phyloP scores from a whole-genome alignment of 2,888 invertebrate genomes.

The Micoletzkya japonica region DNA sequence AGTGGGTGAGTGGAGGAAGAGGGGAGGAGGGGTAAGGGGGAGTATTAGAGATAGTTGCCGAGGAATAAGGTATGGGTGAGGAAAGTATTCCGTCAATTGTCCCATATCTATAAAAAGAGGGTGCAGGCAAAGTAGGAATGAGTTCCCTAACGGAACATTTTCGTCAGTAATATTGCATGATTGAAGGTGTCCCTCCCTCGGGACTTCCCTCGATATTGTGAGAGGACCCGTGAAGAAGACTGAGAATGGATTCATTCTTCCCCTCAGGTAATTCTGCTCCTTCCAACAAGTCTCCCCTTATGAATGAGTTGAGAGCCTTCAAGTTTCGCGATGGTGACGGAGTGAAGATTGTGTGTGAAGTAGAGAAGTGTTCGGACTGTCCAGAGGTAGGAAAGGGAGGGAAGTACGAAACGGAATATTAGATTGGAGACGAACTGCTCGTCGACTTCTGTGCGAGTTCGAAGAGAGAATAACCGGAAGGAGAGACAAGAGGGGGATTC shows the following conservation, averaged over 20 bases:
- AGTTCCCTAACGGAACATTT: too few relatives aligned
- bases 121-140: too few relatives aligned
- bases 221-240: conserved; percentile 19
- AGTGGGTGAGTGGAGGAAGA: conserved; percentile 25
- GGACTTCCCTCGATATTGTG: conserved; percentile 5
- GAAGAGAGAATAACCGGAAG: too few relatives aligned
- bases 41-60: too few relatives aligned
- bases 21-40: too few relatives aligned
- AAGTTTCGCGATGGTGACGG: conserved; percentile 19
- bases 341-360: conserved; percentile 25
- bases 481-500: too few relatives aligned
- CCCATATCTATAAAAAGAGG: too few relatives aligned
- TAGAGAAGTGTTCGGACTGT: conserved; percentile 14
- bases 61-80: too few relatives aligned
- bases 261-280: conserved; percentile 7
- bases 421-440: conserved; percentile 21
- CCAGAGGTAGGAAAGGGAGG: not conserved
- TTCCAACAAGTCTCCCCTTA: too few relatives aligned
- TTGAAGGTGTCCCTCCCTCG: conserved; percentile 15
- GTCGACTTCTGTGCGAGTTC: not conserved
- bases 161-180: not conserved
- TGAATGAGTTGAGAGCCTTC: conserved; percentile 23
- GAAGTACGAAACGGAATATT: too few relatives aligned
- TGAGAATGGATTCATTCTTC: conserved; percentile 17
- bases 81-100: too few relatives aligned